Base-by-base conservation (phyloP, 2,888 invertebrate species). In the Graphium colonna region DNA sequence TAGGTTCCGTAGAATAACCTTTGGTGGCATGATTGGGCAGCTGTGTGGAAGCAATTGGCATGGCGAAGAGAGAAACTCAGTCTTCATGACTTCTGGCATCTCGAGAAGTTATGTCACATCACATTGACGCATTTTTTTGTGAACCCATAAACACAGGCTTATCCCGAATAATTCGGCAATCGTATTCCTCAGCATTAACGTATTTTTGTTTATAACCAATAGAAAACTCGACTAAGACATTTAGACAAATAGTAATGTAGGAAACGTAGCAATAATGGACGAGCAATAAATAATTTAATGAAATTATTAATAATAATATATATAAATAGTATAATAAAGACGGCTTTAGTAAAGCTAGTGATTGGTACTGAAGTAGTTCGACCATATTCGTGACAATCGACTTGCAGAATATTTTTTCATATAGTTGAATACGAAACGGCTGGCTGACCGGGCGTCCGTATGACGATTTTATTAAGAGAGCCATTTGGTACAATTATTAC, bases 321-420 rank as follows among this genome's bases (percentile, higher is more conserved):
- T n/a, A 36, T 36, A 33, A 10, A 36, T 36, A 36, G 36, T 36
- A 12, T 65, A 67, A 68, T 66, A 76, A 71, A 68, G 69, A 71
- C 72, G 69, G 88, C 88, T 87, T 87, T 86, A 87, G 87, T 74
- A 70, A 82, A 79, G 88, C 88, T 89, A 89, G 87, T 77, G 68
- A 77, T 81, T 77, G 82, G 84, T 87, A 88, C 84, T 84, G 86
- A 85, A 65, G 74, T 86, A 87, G 83, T 73, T 66, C 58, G 73
- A 77, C 75, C 75, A 71, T 77, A 77, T 68, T 74, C 72, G 71
- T 76, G 79, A 79, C 67, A 60, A 71, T 69, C 65, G 63, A 68
- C 70, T 73, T 69, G 79, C 82, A 77, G 71, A 71, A 81, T 88
- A 88, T 88, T 82, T 88, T 88, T 87, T 84, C 78, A 36, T 83